Base-by-base conservation (phyloP, 30 jellyfish, hydroid and myxozoan species). In the Chrysaora quinquecirrha region DNA sequence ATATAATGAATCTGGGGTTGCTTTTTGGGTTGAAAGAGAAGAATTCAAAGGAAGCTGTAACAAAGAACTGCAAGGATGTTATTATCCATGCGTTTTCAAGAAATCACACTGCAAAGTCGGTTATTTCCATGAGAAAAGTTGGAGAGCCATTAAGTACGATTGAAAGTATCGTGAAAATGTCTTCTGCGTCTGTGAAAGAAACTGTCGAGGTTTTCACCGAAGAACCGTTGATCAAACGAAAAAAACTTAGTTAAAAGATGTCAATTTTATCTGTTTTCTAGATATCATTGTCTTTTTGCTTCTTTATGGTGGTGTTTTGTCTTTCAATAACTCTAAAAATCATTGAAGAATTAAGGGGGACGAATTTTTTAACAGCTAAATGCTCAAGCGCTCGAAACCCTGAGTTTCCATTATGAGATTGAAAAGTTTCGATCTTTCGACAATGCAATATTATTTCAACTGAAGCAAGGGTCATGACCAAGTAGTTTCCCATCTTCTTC, bases 31-130 rank as follows among this genome's bases (percentile, higher is more conserved):
- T 75, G 67, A 86, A 60, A 71, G 79, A 60, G 9, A 56, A 46
- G 38, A 63, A 66, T 11, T 60, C 89, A 21, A 86, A 69, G 14
- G 66, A 30, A 1, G 48, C 82, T 1, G 24, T 86, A 2, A 24
- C 75, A 3, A 48, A 50, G 43, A 35, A 48, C 48, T 76, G 89
- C 65, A 69, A 35, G 48, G 48, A 68, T 30, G 89, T 75, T 12
- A 35, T 86, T n/a, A 21, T 76, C 68, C 96, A 66, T 65, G 89
- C 88, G 0, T 86, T 48, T 76, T 80, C 89, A 19, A 86, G 96
- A 64, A 19, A 73, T 22, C 49, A 75, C 32, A 74, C 89, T 27
- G 96, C 96, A 4, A 86, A 86, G 65, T 49, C 85, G 33, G 96
- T 86, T 0, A 48, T 86, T 49, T 27, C 83, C 1, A 46, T 86